Base-by-base conservation (phyloP, 30 jellyfish, hydroid and myxozoan species). In the Aurelia aurita region DNA sequence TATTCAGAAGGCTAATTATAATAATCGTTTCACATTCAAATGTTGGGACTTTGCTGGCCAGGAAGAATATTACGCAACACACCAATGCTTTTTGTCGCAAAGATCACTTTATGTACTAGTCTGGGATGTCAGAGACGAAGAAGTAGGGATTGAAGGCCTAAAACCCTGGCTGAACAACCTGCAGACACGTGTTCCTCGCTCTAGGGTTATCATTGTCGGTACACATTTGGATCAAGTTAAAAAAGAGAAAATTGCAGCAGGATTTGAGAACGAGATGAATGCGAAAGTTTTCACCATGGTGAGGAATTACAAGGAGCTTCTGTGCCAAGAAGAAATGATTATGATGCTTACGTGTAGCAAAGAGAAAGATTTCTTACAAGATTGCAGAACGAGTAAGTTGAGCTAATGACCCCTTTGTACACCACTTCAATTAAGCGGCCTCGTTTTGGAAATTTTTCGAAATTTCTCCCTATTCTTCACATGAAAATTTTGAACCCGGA, bases 31-130 rank as follows among this genome's bases (percentile, higher is more conserved):
- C 54, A 62, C 86, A 2, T 93, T 93, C 86, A 91, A 93, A 43
- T 96, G 91, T 60, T 93, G 98, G 98, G 98, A 93, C 61, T 93
- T 93, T 83, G 98, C 97, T 53, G 98, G 98, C 31, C 97, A 93
- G 35, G 97, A 89, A 35, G 98, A 93, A 34, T 93, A 93, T 65
- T 93, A 87, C 32, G 96, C 98, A 18, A 93, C 98, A 2, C 98
- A 93, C 60, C 98, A 93, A 43, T 87, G 97, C 79, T 93, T 93
- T 62, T 64, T 93, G 35, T 93, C 98, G 15, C 85, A 85, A 43
- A 82, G 98, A 35, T 87, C 98, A 12, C 69, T 93, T 49, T 93
- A 93, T 68, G 27, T 93, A 58, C 72, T 93, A 0, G 91, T 93
- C 20, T 93, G 98, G 98, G 87, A 82, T 39, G 71, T 78, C 25